Evolutionary conservation across 2,888 invertebrate species (phyloP).

Genomic region (Xylophagus ater): DNA sequence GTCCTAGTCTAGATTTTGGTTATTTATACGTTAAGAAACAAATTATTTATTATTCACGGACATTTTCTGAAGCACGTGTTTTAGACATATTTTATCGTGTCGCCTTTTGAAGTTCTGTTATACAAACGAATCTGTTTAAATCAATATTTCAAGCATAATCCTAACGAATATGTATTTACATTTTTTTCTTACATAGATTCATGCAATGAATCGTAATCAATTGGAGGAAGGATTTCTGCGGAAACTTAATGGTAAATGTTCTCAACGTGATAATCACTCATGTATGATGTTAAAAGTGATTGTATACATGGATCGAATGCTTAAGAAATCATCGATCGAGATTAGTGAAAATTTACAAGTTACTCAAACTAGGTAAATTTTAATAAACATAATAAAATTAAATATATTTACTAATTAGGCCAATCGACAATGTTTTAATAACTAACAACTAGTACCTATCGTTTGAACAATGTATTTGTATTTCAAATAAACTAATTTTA

Average conservation of each 20-base stretch:
- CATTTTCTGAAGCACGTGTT: no score
- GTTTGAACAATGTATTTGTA: neutral
- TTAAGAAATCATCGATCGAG: slow-evolving; percentile 69
- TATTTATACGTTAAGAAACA: no score
- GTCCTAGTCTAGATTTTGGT: no score
- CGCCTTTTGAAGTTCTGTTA: no score
- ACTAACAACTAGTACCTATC: neutral
- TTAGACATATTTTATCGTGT: no score
- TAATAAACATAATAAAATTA: neutral
- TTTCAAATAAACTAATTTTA: neutral
- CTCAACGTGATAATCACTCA: slow-evolving; percentile 64
- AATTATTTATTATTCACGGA: no score
- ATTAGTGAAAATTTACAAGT: slow-evolving; percentile 66
- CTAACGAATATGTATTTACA: no score
- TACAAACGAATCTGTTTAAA: no score
- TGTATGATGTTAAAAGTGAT: slow-evolving; percentile 75
- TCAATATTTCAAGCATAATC: no score
- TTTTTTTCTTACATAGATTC: no score
- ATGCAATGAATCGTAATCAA: slow-evolving; percentile 17
- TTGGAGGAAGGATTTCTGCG: slow-evolving; percentile 61
- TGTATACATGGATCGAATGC: slow-evolving; percentile 68
- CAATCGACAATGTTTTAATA: neutral
- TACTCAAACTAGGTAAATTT: slow-evolving; percentile 51
- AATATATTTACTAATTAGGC: no score
- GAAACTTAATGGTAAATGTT: slow-evolving; percentile 67